Evolutionary conservation across 2,888 invertebrate genomes (phyloP).

Genomic region (Leptopilina drosophilae): DNA sequence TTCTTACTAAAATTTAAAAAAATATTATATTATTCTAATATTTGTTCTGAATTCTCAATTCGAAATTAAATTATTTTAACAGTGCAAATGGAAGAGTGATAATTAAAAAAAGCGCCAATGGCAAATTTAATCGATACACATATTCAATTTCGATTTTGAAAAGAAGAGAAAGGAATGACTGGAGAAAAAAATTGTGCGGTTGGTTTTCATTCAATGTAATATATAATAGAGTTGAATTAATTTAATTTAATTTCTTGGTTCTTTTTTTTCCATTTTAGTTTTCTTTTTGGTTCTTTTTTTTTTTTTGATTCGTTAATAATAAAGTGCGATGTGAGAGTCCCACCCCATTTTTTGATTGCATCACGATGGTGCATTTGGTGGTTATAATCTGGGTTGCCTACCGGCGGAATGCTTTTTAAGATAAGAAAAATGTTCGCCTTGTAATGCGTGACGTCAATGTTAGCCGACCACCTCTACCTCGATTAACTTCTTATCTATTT

Average conservation of each 20-base stretch:
- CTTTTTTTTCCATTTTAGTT: background rate
- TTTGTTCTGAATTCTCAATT: no score
- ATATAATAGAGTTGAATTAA: no score
- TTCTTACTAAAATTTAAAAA: no score
- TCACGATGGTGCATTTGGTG: slow-evolving; percentile 6
- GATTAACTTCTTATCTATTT: slow-evolving; percentile 60
- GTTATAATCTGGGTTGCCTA: slow-evolving; percentile 30
- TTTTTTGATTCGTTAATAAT: no score
- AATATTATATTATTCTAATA: no score
- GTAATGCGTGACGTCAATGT: slow-evolving; percentile 56
- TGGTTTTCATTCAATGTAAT: slow-evolving; percentile 7
- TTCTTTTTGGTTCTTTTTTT: background rate
- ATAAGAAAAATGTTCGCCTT: slow-evolving; percentile 58
- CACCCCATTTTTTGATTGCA: slow-evolving; percentile 46
- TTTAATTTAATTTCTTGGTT: background rate
- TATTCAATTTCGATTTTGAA: slow-evolving; percentile 2
- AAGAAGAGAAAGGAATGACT: slow-evolving; percentile 26
- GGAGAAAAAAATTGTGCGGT: background rate
- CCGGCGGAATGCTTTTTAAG: slow-evolving; percentile 55
- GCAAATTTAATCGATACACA: background rate
- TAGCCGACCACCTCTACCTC: slow-evolving; percentile 52
- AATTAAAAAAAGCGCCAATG: background rate
- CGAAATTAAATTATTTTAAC: no score
- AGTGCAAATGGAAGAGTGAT: background rate
- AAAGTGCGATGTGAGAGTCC: background rate